Evolutionary conservation across 2,797 vertebrate species (phyloP).

Genomic region (Lacerta agilis): DNA sequence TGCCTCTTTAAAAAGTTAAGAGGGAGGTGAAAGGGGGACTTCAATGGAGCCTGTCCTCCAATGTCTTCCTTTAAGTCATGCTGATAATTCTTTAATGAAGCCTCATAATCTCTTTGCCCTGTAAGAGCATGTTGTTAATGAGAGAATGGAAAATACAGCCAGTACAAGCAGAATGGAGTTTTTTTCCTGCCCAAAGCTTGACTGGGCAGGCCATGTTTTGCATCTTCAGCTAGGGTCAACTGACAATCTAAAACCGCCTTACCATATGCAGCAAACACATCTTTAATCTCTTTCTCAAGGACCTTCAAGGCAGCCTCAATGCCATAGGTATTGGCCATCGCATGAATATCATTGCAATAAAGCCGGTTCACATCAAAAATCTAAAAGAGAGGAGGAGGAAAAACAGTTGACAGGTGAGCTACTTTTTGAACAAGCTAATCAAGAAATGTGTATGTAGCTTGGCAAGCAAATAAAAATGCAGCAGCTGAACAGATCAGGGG

Average conservation of each 20-base stretch:
- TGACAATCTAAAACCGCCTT: constrained; percentile 46
- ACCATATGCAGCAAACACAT: constrained; percentile 98
- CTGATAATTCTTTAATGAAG: background rate
- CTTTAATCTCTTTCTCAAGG: constrained; percentile 97
- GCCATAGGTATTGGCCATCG: constrained; percentile 92
- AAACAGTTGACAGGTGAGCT: background rate
- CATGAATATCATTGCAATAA: constrained; percentile 94
- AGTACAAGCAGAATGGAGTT: background rate
- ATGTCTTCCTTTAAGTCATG: background rate
- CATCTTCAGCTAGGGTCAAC: background rate
- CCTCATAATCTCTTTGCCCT: background rate
- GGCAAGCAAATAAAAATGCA: background rate
- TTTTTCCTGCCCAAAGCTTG: background rate
- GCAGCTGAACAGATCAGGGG: background rate
- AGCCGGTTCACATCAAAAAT: constrained; percentile 88
- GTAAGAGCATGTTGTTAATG: too few species aligned
- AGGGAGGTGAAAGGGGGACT: background rate
- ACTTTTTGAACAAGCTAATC: background rate
- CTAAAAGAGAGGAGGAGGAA: constrained; percentile 68
- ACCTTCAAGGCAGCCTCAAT: constrained; percentile 93
- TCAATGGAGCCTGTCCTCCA: background rate
- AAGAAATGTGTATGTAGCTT: background rate
- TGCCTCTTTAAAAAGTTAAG: background rate
- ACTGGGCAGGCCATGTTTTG: background rate
- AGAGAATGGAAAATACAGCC: background rate